Base-by-base conservation (phyloP, 2,113 vertebrate species). In the Macheiramphus alcinus region DNA sequence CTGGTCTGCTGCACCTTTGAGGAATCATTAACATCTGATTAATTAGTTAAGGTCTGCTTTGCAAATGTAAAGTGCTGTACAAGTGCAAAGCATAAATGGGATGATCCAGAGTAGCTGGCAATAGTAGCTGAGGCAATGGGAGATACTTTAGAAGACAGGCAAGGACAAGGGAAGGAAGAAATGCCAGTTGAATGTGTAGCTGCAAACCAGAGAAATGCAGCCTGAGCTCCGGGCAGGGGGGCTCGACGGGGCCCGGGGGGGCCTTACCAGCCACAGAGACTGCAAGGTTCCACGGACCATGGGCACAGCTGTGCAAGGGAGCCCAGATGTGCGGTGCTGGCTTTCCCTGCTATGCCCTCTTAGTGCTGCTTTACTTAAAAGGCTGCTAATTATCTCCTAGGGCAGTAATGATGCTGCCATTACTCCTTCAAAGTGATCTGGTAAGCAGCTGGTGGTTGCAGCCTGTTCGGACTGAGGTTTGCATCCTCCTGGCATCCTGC, bases 1-100 rank as follows among this genome's bases (percentile, higher is more conserved):
- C 94, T 94, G 96, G 73, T 93, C 96, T 18, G 95, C 94, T 94
- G 91, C 93, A 85, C 96, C 94, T 91, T 94, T 31, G 94, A 96
- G 95, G 93, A 94, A 84, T 97, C 96, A 96, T 97, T 97, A 97
- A 95, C 96, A 97, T 95, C 91, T 95, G 95, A 97, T 96, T 97
- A 96, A 97, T 97, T 97, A 96, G 94, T 82, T 61, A 52, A 91
- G 91, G 76, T 84, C 88, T 61, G 93, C 93, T 95, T 85, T 81
- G 95, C 86, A 78, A 61, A 59, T 65, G 91, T 88, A 71, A 75
- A 84, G 92, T 19, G 29, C 75, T 22, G 65, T 63, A 62, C 34
- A 15, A 92, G 88, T 38, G 96, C 52, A 4, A 62, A 63, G 82
- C 32, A 36, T 92, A 38, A 86, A 73, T 22, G 86, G 92, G 94